Base-by-base conservation (phyloP, 2,888 invertebrate species). In the Candidula unifasciata region DNA sequence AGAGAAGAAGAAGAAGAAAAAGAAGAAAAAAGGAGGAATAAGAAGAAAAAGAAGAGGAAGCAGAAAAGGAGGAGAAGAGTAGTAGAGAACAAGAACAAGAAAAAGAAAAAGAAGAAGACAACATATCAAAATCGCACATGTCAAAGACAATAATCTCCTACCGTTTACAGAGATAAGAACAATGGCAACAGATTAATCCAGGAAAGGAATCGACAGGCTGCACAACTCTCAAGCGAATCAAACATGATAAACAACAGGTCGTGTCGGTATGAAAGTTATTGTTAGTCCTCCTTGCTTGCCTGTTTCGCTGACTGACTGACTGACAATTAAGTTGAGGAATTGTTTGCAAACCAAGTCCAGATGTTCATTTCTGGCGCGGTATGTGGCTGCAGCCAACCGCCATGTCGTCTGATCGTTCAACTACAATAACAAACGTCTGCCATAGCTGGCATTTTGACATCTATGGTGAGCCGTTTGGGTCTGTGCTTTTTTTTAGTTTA, bases 381-480 rank as follows among this genome's bases (percentile, higher is more conserved):
- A 54, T 57, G 76, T 76, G 5, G 24, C 30, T 16, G 27, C 24
- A 64, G 60, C 78, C 60, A 37, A 57, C 30, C 78, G 60, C 33
- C 54, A 24, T 60, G 78, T 78, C 78, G 78, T 78, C 78, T 10
- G 18, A 78, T 78, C 78, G 60, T 78, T 78, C 78, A 78, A 60
- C 78, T 78, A 64, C 33, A 78, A 78, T 78, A 78, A 78, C 78
- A 78, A 78, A 78, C 78, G 64, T 60, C 78, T 78, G 78, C 78
- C 78, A 78, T 24, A 33, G 37, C 60, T 78, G 78, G 60, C 78
- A 78, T 64, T 52, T 64, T 78, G 64, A 21, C 60, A 78, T 64
- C 60, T 78, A 78, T n/a, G 78, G 60, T 2, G 3, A 2, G 8
- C 33, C 35, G 64, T 35, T 57, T 78, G 52, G 76, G 76, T 18